Evolutionary conservation across 2,113 vertebrate genomes (phyloP).

Genomic region (Antechinus flavipes): DNA sequence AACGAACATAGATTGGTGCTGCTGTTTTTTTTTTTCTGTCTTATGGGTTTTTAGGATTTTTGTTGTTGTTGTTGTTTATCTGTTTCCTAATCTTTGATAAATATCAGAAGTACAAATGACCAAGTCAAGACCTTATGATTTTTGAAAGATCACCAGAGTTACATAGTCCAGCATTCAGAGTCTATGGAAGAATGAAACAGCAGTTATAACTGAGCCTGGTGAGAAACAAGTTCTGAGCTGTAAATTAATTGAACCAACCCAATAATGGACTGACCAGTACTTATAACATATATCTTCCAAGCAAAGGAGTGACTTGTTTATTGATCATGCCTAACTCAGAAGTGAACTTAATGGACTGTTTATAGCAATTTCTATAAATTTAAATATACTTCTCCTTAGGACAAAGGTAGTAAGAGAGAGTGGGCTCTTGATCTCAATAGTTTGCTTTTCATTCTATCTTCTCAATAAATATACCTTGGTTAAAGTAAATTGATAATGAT

Average conservation of each 20-base stretch:
- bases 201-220: not conserved
- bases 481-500: not conserved
- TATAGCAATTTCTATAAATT: not conserved
- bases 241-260: not conserved
- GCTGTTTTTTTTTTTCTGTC: no score
- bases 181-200: no score
- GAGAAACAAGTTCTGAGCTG: not conserved
- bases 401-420: not conserved
- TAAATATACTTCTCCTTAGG: not conserved
- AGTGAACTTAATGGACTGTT: not conserved
- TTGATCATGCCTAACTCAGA: not conserved
- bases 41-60: no score
- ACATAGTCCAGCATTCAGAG: no score
- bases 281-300: not conserved
- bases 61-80: no score
- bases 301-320: not conserved
- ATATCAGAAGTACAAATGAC: no score
- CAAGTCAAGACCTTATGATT: no score
- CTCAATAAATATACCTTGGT: not conserved
- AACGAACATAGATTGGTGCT: no score
- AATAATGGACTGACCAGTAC: no score
- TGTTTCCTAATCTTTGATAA: no score
- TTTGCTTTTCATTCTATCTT: not conserved
- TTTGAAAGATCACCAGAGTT: no score
- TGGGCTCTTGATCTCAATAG: not conserved